phyloP scores from a whole-genome alignment of 2,797 vertebrate genomes.

The Syngnathus acus region DNA sequence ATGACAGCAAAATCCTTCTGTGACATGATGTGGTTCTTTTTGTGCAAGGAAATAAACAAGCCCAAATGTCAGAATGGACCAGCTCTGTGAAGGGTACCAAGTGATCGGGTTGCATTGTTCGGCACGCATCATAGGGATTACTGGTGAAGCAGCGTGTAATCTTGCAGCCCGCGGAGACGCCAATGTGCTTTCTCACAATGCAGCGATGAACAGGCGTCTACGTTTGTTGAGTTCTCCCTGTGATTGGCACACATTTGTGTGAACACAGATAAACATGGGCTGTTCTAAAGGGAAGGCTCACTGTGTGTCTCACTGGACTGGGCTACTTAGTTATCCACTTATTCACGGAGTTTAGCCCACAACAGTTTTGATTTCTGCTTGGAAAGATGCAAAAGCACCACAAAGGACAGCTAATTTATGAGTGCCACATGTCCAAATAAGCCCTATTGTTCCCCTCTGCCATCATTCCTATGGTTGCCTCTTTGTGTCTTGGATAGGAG shows the following conservation, averaged over 20 bases:
- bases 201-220: conserved; percentile 51
- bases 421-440: conserved; percentile 43
- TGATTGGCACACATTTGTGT: conserved; percentile 36
- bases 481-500: neutral
- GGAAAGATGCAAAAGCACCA: conserved; percentile 48
- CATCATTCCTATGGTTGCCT: conserved; percentile 40
- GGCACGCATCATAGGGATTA: conserved; percentile 65
- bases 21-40: conserved; percentile 46
- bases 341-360: conserved; percentile 62
- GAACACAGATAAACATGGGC: conserved; percentile 39
- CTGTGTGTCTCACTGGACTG: conserved; percentile 53
- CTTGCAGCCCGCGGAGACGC: conserved; percentile 65
- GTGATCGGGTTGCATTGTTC: conserved; percentile 63
- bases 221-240: conserved; percentile 51
- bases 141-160: conserved; percentile 73
- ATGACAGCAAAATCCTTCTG: conserved; percentile 43
- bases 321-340: conserved; percentile 65
- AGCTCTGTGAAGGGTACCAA: conserved; percentile 69
- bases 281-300: conserved; percentile 31
- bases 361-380: conserved; percentile 67
- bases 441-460: conserved; percentile 36
- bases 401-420: conserved; percentile 32
- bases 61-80: conserved; percentile 71
- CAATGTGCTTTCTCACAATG: conserved; percentile 59
- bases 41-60: conserved; percentile 60